Conservation (phyloP, 2,888 invertebrate species). For the Cryptophagus acutangulus region DNA sequence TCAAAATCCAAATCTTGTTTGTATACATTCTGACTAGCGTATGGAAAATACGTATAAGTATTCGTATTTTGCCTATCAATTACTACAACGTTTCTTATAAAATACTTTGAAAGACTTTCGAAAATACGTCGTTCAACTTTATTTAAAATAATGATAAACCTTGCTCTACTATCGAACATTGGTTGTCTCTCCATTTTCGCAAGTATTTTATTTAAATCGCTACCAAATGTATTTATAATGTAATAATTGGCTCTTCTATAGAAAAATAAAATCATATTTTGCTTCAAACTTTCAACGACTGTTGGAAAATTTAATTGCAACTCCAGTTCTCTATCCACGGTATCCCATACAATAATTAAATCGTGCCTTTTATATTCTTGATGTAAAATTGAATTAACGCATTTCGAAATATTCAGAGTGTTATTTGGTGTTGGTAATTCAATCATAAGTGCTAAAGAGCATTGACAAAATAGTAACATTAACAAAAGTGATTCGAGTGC, state of each 20-base stretch:
- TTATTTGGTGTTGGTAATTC: no score
- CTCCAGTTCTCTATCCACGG: no score
- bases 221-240: neutral
- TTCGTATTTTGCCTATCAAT: no score
- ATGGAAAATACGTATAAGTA: conserved; percentile 3
- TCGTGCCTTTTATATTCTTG: no score
- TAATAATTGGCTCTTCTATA: neutral
- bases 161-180: conserved; percentile 3
- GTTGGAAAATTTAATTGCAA: neutral
- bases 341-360: no score
- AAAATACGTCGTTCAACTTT: neutral
- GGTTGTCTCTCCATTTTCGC: neutral
- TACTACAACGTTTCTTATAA: neutral
- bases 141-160: neutral
- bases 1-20: neutral
- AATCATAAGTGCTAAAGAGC: no score
- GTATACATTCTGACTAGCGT: neutral
- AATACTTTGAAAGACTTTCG: neutral
- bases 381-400: no score
- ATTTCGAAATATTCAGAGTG: no score
- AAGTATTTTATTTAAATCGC: neutral
- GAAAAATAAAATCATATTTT: neutral
- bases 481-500: no score
- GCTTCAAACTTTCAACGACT: neutral
- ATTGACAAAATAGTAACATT: no score